Evolutionary conservation across 1,140 invertebrate species (phyloP).

Genomic region (Pseudomyrmex flavicornis): DNA sequence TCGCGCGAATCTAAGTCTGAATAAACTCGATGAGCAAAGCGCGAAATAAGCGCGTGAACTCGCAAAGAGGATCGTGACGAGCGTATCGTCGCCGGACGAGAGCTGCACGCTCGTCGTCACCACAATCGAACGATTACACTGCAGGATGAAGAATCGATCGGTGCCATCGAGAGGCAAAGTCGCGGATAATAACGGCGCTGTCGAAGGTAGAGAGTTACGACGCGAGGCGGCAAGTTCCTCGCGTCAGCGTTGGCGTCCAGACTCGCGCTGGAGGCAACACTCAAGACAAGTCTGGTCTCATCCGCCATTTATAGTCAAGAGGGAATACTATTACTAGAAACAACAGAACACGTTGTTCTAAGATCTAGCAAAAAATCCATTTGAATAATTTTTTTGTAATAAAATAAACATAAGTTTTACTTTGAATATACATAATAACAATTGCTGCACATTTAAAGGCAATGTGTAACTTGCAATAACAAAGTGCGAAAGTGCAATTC

Average conservation of each 20-base stretch:
- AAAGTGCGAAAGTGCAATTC: neutral
- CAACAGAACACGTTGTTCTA: neutral
- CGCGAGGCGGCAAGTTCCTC: constrained; percentile 36
- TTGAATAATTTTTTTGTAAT: too few relatives aligned
- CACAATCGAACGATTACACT: constrained; percentile 47
- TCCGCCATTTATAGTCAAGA: neutral
- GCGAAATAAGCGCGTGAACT: neutral
- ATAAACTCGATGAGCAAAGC: neutral
- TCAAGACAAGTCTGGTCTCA: neutral
- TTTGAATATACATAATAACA: neutral
- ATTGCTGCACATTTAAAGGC: neutral
- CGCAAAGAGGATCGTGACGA: constrained; percentile 28
- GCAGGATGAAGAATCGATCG: constrained; percentile 49
- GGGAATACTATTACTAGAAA: neutral
- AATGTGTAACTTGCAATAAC: neutral
- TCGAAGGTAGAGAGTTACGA: constrained; percentile 57
- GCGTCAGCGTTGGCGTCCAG: constrained; percentile 50
- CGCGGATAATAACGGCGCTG: constrained; percentile 54
- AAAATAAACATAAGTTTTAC: neutral
- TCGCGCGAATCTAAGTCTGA: neutral
- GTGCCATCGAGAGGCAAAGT: constrained; percentile 56
- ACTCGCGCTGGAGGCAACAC: neutral
- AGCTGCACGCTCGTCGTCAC: neutral
- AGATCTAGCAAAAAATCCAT: neutral
- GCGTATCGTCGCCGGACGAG: neutral